Evolutionary conservation across 2,797 vertebrate species (phyloP).

Genomic region (Aplochiton taeniatus): DNA sequence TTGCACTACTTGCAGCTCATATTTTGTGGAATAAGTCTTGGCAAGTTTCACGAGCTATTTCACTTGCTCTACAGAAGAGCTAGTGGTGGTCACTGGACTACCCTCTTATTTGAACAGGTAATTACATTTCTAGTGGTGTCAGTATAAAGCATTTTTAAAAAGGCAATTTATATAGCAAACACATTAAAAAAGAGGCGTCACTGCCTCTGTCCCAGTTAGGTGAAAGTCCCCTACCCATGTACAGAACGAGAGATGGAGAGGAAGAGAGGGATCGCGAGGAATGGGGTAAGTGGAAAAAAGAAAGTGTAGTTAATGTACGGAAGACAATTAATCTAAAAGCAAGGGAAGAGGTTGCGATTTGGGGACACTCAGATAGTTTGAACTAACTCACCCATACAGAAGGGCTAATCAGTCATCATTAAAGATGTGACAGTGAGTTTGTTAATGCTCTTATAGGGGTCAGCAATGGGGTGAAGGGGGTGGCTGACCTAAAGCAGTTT

Average conservation of each 20-base stretch:
- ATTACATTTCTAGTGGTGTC: conserved; percentile 37
- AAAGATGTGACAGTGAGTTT: neutral
- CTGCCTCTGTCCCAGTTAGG: too few relatives aligned
- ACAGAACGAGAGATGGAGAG: neutral
- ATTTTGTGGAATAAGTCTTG: neutral
- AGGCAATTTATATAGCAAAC: neutral
- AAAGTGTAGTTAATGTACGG: neutral
- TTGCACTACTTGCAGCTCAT: too few relatives aligned
- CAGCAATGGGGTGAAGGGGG: neutral
- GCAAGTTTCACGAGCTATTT: neutral
- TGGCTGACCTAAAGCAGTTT: neutral
- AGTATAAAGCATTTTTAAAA: conserved; percentile 38
- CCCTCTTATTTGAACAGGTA: conserved; percentile 36
- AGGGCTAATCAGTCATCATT: neutral
- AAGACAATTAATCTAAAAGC: neutral
- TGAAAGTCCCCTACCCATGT: neutral
- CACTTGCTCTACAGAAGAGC: conserved; percentile 3
- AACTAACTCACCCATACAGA: neutral
- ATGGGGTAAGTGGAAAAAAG: neutral
- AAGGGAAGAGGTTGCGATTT: neutral
- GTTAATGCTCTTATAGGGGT: neutral
- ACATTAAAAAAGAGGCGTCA: conserved; percentile 25
- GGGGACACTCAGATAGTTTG: neutral
- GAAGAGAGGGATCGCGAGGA: neutral
- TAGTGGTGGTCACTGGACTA: conserved; percentile 1